Conservation (phyloP, 2,888 invertebrate species). For the Acanthosepion esculentum region DNA sequence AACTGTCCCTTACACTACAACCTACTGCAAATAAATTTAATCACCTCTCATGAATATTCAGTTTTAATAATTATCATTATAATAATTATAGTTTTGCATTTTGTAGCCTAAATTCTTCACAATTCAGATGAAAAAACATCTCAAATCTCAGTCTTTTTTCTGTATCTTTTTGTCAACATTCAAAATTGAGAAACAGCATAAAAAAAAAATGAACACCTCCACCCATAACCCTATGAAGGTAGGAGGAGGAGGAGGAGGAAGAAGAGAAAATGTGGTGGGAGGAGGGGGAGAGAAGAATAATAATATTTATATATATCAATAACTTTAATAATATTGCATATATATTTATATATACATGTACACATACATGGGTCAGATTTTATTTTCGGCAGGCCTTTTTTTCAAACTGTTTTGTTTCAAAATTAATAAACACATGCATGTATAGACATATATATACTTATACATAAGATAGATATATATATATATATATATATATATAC, state of each 20-base stretch:
- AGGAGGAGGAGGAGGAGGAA: neutral
- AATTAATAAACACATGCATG: neutral
- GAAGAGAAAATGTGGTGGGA: neutral
- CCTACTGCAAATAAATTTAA: neutral
- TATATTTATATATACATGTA: slow-evolving; percentile 43
- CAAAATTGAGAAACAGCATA: neutral
- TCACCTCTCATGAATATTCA: neutral
- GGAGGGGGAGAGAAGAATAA: neutral
- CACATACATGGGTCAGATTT: slow-evolving; percentile 36
- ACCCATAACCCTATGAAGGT: neutral
- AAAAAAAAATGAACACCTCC: neutral
- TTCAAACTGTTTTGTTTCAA: neutral
- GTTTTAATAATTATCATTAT: neutral
- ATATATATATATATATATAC: slow-evolving; percentile 36
- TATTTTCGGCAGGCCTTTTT: neutral
- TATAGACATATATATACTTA: slow-evolving; percentile 35
- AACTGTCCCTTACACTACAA: neutral
- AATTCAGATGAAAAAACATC: neutral
- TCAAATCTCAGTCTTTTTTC: neutral
- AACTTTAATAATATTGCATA: slow-evolving; percentile 14
- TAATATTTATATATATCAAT: slow-evolving; percentile 33
- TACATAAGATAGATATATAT: slow-evolving; percentile 9
- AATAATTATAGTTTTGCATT: neutral
- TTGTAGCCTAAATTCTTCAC: neutral
- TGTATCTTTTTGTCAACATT: slow-evolving; percentile 8